Conservation (phyloP, 1,140 invertebrate species). For the Caerostris darwini region DNA sequence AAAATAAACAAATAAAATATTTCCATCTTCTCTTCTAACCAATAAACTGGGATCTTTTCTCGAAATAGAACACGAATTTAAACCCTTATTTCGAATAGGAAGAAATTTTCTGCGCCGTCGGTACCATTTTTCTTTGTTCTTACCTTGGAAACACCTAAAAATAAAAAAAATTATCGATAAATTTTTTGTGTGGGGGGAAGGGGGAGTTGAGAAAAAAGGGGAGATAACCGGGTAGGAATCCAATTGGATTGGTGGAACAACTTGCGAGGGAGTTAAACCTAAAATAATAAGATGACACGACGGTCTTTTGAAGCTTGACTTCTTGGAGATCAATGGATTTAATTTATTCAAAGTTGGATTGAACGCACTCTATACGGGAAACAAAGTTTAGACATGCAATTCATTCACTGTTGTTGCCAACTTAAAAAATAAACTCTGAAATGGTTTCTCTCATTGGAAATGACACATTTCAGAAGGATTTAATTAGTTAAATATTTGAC, state of each 20-base stretch:
- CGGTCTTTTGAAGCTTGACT: neutral
- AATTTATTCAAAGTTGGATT: conserved; percentile 14
- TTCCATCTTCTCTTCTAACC: neutral
- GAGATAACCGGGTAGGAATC: neutral
- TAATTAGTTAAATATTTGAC: too few relatives aligned
- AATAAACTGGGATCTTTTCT: neutral
- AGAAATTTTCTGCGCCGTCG: neutral
- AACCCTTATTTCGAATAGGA: conserved; percentile 1
- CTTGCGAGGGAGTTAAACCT: neutral
- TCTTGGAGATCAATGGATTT: neutral
- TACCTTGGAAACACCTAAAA: neutral
- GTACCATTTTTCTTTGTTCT: neutral
- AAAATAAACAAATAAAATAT: too few relatives aligned
- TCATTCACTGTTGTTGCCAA: too few relatives aligned
- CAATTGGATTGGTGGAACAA: neutral
- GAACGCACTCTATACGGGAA: neutral
- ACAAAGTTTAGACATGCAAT: too few relatives aligned
- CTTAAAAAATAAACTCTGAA: too few relatives aligned
- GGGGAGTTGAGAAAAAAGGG: neutral
- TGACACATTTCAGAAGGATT: too few relatives aligned
- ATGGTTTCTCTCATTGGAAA: too few relatives aligned
- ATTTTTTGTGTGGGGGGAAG: neutral
- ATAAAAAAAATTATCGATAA: neutral
- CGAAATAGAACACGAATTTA: conserved; percentile 28
- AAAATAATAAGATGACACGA: conserved; percentile 12